Base-by-base conservation (phyloP, 2,888 invertebrate species). In the Mesochorus sp. region DNA sequence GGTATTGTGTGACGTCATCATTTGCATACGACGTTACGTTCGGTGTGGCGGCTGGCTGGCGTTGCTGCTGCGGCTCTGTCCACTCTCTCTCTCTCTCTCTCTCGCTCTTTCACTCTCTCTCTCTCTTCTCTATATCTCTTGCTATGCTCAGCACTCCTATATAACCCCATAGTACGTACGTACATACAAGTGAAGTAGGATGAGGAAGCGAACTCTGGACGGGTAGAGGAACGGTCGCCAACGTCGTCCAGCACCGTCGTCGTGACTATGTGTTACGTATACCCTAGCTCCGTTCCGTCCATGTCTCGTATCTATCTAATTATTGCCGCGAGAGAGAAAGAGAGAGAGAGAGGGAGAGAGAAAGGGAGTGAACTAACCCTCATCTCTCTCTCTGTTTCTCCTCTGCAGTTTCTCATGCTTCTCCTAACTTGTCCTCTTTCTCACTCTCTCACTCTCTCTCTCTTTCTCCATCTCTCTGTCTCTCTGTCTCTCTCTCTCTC, bases 221-320 rank as follows among this genome's bases (percentile, higher is more conserved):
- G 39, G 67, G 55, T 68, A 68, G 64, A 68, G 55, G 42, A 55
- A 39, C n/a, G n/a, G n/a, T n/a, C n/a, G n/a, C 59, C 66, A 61
- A 79, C 78, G 77, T 74, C 76, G 70, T 61, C 53, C 80, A 64
- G 64, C 74, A 61, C 70, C 73, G 73, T 74, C 73, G 73, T 74
- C 68, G 72, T 62, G 53, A 64, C 74, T 74, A 80, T 70, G 53
- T 64, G 59, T 73, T 79, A 74, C 75, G 55, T 66, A 62, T 79
- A 66, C 66, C 42, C 53, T 79, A 74, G 77, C 80, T 82, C 76
- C 81, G 77, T 82, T 84, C 83, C 85, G 84, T 86, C 87, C 86
- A 86, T 86, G 88, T 87, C 84, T 83, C 89, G 86, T 91, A 91
- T 91, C 91, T 91, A 89, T 90, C 90, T 90, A 91, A 91, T 91